Percentiles rank a stretch among this genome's conserved stretches.
These are phyloP conservation scores for Pycnomerus fuliginosus DNA, from an alignment of 2,888 invertebrate species.

Conservation along the genomic window DNA sequence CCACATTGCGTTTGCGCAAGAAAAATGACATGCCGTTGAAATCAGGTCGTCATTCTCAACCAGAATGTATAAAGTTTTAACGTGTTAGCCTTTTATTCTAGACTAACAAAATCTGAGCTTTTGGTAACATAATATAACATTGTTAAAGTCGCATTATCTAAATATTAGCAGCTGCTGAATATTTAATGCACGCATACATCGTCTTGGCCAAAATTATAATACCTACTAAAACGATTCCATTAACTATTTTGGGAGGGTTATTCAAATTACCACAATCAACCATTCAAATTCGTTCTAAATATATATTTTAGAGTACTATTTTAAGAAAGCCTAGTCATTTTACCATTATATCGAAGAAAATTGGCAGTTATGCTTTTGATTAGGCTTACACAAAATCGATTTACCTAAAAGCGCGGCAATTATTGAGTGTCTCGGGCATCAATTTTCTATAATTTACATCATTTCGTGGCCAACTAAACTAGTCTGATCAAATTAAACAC, in stretches of 20 bases:
- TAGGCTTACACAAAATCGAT: conserved; percentile 14
- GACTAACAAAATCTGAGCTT: too few species aligned
- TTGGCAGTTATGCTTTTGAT: conserved; percentile 9
- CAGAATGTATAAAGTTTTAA: too few species aligned
- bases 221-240: too few species aligned
- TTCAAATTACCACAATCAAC: conserved; percentile 11
- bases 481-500: too few species aligned
- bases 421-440: conserved; percentile 10
- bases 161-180: conserved; percentile 2
- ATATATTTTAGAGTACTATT: conserved; percentile 11
- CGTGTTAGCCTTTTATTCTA: too few species aligned
- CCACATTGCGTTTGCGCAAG: too few species aligned
- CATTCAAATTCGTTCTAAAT: conserved; percentile 13
- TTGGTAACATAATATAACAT: conserved; percentile 1
- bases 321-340: conserved; percentile 12
- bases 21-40: too few species aligned
- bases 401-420: conserved; percentile 13
- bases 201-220: too few species aligned
- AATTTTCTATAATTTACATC: conserved; percentile 18
- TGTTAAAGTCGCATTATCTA: conserved; percentile 12
- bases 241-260: conserved; percentile 6
- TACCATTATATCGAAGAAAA: conserved; percentile 9
- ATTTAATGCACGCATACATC: neutral
- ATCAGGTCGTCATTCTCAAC: too few species aligned
- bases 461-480: conserved; percentile 12